Conservation (phyloP, 2,113 vertebrate genomes). For the Pogonocichla stellata region DNA sequence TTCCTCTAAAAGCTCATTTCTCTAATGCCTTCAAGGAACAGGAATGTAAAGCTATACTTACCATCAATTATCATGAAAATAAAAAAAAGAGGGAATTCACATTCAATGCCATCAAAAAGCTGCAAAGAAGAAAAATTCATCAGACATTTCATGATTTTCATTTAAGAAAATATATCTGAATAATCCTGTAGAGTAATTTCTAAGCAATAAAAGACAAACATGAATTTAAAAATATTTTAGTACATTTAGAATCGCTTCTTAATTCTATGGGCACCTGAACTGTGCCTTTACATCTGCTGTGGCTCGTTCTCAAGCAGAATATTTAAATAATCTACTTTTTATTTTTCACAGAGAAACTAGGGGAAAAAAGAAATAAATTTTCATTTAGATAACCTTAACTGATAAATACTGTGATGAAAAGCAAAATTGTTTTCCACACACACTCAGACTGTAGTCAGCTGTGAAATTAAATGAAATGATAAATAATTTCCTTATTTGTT, state of each 20-base stretch:
- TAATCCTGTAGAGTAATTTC: not conserved
- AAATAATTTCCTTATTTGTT: conserved; percentile 44
- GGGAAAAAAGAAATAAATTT: not conserved
- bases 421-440: conserved; percentile 30
- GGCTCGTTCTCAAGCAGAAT: not conserved
- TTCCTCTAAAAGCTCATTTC: not conserved
- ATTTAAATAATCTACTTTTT: not conserved
- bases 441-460: conserved; percentile 49
- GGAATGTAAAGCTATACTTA: conserved; percentile 74
- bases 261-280: not conserved
- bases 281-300: not conserved
- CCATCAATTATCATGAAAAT: conserved; percentile 99
- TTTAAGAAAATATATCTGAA: not conserved
- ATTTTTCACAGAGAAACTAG: not conserved
- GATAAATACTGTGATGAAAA: conserved; percentile 26
- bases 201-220: not conserved
- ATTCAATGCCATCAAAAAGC: conserved; percentile 98
- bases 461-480: conserved; percentile 71
- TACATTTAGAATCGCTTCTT: not conserved
- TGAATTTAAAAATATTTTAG: not conserved
- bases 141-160: not conserved
- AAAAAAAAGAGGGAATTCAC: conserved; percentile 98
- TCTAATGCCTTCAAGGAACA: not conserved
- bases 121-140: conserved; percentile 71
- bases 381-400: conserved; percentile 27